Base-by-base conservation (phyloP, 1,140 invertebrate genomes). In the Drosophila truncata region DNA sequence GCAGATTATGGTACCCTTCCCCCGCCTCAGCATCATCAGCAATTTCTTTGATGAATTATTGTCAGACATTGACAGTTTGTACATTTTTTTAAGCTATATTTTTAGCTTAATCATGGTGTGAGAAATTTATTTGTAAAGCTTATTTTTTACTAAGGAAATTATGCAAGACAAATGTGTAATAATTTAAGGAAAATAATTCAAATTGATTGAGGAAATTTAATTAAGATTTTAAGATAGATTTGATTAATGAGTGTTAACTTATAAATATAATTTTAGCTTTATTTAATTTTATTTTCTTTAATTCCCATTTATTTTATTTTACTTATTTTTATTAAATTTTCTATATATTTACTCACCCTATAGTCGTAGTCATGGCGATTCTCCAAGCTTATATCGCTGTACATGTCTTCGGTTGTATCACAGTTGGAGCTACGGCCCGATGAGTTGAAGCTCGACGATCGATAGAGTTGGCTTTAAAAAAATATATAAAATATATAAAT, bases 321-420 rank as follows among this genome's bases (percentile, higher is more conserved):
- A 23, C 37, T 13, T 29, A 11, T 6, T 23, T 14, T 23, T 0
- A 44, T 44, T 13, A 44, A 14, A 14, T 20, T 23, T 27, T 13
- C 18, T 16, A 13, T 14, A 61, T 20, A 16, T 8, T 14, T 31
- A 61, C 95, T 95, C 92, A 97, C 97, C 95, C 97, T 97, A 93
- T 98, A 96, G 93, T 96, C 98, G 80, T 98, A 95, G 94, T 98
- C 97, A 93, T 97, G 95, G 47, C 98, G 97, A 93, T 98, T 97
- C 91, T 98, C 97, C 50, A 98, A 94, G 47, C 97, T 98, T 39
- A 97, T 96, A 93, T 98, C 97, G 69, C 97, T 97, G 93, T 97
- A 97, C 95, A 98, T 97, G 93, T 98, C 97, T 94, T 98, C 97
- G 29, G 96, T 96, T 84, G 96, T 96, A 93, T 98, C 97, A 91